A percentile compares a stretch with the other conserved stretches of the same genome.
phyloP scores from a whole-genome alignment of 2,113 vertebrate genomes.

The Tinamus guttatus region DNA sequence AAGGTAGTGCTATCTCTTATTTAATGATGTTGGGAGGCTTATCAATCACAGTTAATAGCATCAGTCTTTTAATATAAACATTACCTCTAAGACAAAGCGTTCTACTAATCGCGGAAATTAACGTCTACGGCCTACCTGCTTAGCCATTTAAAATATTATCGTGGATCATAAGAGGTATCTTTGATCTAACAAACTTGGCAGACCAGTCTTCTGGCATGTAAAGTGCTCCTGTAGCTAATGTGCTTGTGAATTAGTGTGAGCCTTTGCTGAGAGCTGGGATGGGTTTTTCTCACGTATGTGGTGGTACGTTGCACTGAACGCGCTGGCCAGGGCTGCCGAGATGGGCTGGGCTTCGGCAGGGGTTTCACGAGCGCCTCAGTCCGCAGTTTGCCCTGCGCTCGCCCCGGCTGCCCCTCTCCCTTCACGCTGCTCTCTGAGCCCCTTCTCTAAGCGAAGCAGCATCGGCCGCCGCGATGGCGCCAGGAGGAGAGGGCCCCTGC shows the following conservation, averaged over 20 bases:
- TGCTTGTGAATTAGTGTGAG: background rate
- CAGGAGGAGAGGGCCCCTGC: background rate
- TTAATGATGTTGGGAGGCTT: conserved; percentile 15
- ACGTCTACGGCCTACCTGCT: background rate
- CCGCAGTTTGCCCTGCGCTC: background rate
- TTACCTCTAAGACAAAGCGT: conserved; percentile 20
- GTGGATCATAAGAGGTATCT: conserved; percentile 6
- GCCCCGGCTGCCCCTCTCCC: background rate
- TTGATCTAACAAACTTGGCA: conserved; percentile 40
- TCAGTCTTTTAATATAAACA: conserved; percentile 38
- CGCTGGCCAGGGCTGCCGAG: background rate
- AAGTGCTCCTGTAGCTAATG: background rate
- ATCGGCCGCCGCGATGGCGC: too few species aligned
- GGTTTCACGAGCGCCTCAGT: background rate
- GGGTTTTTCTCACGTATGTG: background rate
- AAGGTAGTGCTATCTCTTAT: conserved; percentile 33
- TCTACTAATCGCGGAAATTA: conserved; percentile 17
- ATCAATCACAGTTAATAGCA: conserved; percentile 44
- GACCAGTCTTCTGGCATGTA: conserved; percentile 7
- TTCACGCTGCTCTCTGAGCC: background rate
- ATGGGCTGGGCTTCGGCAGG: background rate
- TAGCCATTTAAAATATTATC: conserved; percentile 22
- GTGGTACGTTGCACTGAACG: background rate
- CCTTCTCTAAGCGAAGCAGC: background rate
- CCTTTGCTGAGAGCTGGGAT: conserved; percentile 23